A percentile compares a stretch with the other conserved stretches of the same genome.
Evolutionary conservation across 2,888 invertebrate genomes (phyloP).

Genomic region (Lysandra coridon): DNA sequence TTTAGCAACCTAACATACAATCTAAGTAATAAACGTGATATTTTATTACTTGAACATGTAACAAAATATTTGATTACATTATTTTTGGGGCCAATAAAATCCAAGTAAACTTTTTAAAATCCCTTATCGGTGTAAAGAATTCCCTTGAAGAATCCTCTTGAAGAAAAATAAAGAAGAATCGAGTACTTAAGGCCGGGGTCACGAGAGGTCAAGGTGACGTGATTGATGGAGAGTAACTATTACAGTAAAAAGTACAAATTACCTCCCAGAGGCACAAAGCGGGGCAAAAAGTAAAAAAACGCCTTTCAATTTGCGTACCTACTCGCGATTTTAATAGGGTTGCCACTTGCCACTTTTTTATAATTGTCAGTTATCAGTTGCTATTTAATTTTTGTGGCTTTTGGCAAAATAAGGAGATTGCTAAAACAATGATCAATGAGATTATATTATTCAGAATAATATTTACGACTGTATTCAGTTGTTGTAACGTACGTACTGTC

Average conservation of each 20-base stretch:
- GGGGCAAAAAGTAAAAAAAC: background rate
- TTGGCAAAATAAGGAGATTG: background rate
- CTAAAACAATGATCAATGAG: too few relatives aligned
- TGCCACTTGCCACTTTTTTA: background rate
- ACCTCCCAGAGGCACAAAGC: constrained; percentile 16
- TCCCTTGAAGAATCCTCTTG: background rate
- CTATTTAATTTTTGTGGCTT: background rate
- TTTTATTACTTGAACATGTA: background rate
- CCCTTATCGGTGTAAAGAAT: background rate
- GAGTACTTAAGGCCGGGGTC: background rate
- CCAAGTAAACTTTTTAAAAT: background rate
- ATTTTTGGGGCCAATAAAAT: background rate
- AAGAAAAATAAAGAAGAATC: background rate
- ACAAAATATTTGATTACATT: background rate
- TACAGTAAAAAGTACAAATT: constrained; percentile 13
- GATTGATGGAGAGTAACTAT: constrained; percentile 14
- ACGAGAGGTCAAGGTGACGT: background rate
- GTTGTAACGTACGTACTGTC: too few relatives aligned
- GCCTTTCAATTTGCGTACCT: background rate
- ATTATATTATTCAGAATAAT: background rate
- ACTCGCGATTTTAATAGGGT: background rate
- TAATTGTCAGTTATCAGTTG: background rate
- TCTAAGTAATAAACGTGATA: background rate
- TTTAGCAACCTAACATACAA: too few relatives aligned
- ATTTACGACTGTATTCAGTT: background rate